A percentile compares a stretch with the other conserved stretches of the same genome.
These are phyloP conservation scores for Paramuricea clavata DNA, from an alignment of 92 coral and sea anemone species.

Conservation along the genomic window DNA sequence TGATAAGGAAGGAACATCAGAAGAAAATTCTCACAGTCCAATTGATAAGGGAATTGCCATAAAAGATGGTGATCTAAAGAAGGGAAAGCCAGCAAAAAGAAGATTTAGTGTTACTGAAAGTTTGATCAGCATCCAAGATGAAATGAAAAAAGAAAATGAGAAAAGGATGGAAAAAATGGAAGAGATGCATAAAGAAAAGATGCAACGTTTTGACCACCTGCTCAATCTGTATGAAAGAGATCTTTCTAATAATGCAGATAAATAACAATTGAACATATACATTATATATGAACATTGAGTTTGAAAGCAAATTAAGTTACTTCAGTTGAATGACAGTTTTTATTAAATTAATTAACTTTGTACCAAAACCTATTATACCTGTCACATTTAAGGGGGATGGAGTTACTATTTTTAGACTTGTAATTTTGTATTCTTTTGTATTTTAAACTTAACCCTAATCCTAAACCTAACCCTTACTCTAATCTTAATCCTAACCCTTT, in stretches of 20 bases:
- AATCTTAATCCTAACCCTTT: too few relatives aligned
- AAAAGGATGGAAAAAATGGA: conserved; percentile 9
- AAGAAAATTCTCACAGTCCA: too few relatives aligned
- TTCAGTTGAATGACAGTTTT: not conserved
- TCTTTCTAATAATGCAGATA: not conserved
- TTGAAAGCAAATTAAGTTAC: not conserved
- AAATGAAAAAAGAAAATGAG: conserved; percentile 9
- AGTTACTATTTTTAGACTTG: too few relatives aligned
- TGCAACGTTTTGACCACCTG: conserved; percentile 4
- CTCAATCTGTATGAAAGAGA: conserved; percentile 5
- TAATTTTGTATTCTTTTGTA: too few relatives aligned
- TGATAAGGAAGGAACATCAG: conserved; percentile 42
- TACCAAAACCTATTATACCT: too few relatives aligned
- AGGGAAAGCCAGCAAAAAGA: not conserved
- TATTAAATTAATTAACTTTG: too few relatives aligned
- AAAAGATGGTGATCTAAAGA: not conserved
- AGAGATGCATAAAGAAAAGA: conserved; percentile 25
- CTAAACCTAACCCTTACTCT: too few relatives aligned
- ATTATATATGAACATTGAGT: not conserved
- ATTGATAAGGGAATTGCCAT: not conserved
- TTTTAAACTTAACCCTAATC: too few relatives aligned
- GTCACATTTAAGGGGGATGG: too few relatives aligned
- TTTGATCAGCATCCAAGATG: not conserved
- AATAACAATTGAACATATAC: not conserved
- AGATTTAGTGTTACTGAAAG: conserved; percentile 25